Base-by-base conservation (phyloP, 2,113 vertebrate genomes). In the Steatornis caripensis region DNA sequence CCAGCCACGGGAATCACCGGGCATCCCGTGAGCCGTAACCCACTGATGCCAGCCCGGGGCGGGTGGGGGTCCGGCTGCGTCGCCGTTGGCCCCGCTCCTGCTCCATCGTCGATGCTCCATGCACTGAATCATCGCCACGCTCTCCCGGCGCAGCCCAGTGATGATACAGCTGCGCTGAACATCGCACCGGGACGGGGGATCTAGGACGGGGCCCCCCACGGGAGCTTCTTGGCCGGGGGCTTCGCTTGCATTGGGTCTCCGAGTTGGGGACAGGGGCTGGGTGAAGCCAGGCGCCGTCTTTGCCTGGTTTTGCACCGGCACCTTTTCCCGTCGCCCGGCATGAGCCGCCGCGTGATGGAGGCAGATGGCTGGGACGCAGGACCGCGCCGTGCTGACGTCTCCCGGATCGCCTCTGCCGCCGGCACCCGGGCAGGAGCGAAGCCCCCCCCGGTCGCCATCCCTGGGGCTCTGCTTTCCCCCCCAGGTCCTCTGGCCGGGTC, bases 361-460 rank as follows among this genome's bases (percentile, higher is more conserved):
- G 68, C 54, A n/a, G 60, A 37, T 0, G 57, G 7, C 6, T 5
- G 15, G 51, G 66, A 32, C 1, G 37, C 24, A 0, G 70, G 66
- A 66, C 26, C 2, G 2, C 21, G 5, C 58, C 2, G 3, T 7
- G 34, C 82, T 20, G 43, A 0, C 5, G 1, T 1, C 55, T n/a
- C 86, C 77, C 24, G 7, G 26, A 10, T 37, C 16, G 0, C 12
- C 46, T 55, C 12, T 20, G n/a, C 68, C 23, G 15, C 45, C 0
- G 4, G n/a, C 8, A 4, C 32, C 45, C 1, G 9, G 39, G 23
- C 7, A 15, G 39, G 39, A 36, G n/a, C 1, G 3, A 49, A 80
- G 29, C 11, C 9, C n/a, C 30, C 12, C 9, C 1, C 24, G 4
- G 9, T 1, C 34, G 22, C 54, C 54, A 55, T 55, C 18, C 58